Base-by-base conservation (phyloP, 2,113 vertebrate species). In the Cavia aperea region DNA sequence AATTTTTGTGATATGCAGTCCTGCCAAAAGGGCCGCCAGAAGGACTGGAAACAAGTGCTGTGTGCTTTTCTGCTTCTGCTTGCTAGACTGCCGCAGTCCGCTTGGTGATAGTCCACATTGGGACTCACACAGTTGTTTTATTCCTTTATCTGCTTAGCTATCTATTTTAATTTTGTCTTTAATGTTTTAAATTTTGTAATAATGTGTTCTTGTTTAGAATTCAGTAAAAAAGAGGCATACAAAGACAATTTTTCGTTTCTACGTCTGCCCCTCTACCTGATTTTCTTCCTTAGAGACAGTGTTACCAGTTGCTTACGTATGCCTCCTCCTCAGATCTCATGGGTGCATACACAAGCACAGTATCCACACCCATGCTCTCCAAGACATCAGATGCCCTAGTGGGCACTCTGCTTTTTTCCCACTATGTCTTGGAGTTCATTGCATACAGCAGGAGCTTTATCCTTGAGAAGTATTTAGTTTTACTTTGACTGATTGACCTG, bases 121-220 rank as follows among this genome's bases (percentile, higher is more conserved):
- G 89, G 56, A 78, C 29, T 92, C 56, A 66, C 31, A 54, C 49
- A 29, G 77, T 87, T 92, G 43, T 60, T 73, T 93, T 81, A 70
- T 90, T 84, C 39, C 58, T 91, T 88, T 73, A 75, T 93, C 60
- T 94, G 2, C 26, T 26, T 70, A n/a, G n/a, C 51, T 62, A 29
- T 60, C 90, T 58, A 63, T 43, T 81, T 93, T 88, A 39, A 66
- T 89, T 89, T 92, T 82, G 82, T 84, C 70, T 72, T 92, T 46
- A 72, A 12, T 46, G 58, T 10, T 92, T 86, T 68, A 65, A 51
- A 31, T 65, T 95, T 72, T 51, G 14, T 18, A 85, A 31, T 85
- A 86, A 84, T 86, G 18, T 43, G 31, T 66, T 86, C 10, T 36
- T 46, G 19, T 90, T 89, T 43, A 95, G 29, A 95, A 93, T 90